Evolutionary conservation across 2,113 vertebrate genomes (phyloP).

Genomic region (Solenodon paradoxus): DNA sequence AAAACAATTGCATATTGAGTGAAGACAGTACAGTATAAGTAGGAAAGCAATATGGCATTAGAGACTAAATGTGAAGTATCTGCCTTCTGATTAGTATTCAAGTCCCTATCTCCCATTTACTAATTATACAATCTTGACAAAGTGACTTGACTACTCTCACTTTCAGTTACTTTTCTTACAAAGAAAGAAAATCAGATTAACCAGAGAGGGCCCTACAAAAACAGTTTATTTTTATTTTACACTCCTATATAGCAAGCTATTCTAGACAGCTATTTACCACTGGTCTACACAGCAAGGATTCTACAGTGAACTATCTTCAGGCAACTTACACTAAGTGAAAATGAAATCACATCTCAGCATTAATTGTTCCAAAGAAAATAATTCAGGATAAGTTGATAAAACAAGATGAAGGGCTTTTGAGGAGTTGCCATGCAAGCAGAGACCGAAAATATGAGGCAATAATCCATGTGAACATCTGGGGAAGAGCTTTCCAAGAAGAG

Average conservation of each 20-base stretch:
- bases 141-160: neutral
- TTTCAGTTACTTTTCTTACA: neutral
- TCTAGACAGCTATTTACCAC: no score
- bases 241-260: neutral
- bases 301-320: neutral
- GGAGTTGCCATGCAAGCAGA: neutral
- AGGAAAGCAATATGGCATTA: neutral
- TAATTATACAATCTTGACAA: neutral
- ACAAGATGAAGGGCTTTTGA: neutral
- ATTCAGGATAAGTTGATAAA: neutral
- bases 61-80: neutral
- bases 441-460: neutral
- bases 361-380: neutral
- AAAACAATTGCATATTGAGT: neutral
- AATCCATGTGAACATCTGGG: neutral
- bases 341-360: neutral
- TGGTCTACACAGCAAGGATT: neutral
- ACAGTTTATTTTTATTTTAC: neutral
- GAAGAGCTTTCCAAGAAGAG: neutral
- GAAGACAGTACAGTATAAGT: neutral
- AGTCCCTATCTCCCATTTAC: neutral
- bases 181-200: neutral
- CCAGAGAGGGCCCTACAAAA: neutral
- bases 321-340: neutral
- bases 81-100: neutral